Evolutionary conservation across 2,797 vertebrate genomes (phyloP), one percentile per base, ranked within the genome.

Genomic region (Gallinago solitaria): DNA sequence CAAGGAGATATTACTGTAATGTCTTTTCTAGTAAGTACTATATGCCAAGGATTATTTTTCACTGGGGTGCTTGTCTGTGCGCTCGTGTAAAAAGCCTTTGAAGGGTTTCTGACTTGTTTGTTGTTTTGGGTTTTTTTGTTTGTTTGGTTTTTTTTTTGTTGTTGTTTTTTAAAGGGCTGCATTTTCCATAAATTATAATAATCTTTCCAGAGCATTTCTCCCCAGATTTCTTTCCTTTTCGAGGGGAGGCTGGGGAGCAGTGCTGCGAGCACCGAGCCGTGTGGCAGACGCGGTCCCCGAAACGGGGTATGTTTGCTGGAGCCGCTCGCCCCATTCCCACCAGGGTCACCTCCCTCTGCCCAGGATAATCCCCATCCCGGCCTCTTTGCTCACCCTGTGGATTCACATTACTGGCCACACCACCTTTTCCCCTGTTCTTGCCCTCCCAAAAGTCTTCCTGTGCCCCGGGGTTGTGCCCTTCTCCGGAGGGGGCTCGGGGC

Each of bases 271-370:
- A 1, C 2, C 0, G 2, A 71, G 67, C 30, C 0, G 0, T 14
- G 30, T 1, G 1, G 54, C 41, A 9, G 33, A 12, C 8, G 0
- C 2, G 0, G 21, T 53, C 27, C 67, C 33, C 0, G 0, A 60
- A 47, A n/a, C 17, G 21, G 27, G 33, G 1, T 7, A 25, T 7
- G 0, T 79, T 69, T 77, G 59, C 64, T 16, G 71, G 68, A 64
- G 64, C 64, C 0, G 0, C 57, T 83, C 4, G 3, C 14, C 24
- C 14, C 0, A 0, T 43, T 94, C 54, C 67, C 0, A 0, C 2
- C 0, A 1, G 8, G 8, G 16, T 56, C 61, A 20, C 70, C 53
- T 28, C 6, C 8, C 65, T 90, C 35, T 61, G 35, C n/a, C 50
- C 13, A 0, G 0, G 2, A 43, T 60, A 10, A 23, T 45, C 53